phyloP scores from a whole-genome alignment of 2,113 vertebrate species.

The Laticauda laticaudata region DNA sequence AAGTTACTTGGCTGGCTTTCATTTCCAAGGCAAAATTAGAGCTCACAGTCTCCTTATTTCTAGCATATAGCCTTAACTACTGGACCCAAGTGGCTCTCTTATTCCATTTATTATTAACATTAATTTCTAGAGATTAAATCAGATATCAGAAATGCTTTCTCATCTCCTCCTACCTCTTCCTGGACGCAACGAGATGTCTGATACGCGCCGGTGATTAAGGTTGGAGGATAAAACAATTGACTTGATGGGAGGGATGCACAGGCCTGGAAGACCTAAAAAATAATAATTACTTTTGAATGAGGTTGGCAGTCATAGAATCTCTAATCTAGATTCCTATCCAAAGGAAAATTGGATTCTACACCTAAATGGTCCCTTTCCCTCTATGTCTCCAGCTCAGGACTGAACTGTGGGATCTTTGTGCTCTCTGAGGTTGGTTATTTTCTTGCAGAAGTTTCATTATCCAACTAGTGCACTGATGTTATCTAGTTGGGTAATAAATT shows the following conservation, averaged over 20 bases:
- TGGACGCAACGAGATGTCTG: conserved; percentile 75
- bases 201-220: conserved; percentile 76
- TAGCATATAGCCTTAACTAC: background rate
- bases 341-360: background rate
- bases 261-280: conserved; percentile 77
- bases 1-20: background rate
- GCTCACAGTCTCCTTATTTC: background rate
- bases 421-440: background rate
- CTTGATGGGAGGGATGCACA: conserved; percentile 48
- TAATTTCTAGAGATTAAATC: background rate
- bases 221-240: conserved; percentile 76
- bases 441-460: background rate
- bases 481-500: background rate
- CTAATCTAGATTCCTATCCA: background rate
- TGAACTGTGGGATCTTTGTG: background rate
- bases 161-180: conserved; percentile 54
- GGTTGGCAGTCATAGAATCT: background rate
- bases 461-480: background rate
- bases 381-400: background rate
- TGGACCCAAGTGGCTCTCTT: background rate
- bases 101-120: background rate
- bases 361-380: background rate
- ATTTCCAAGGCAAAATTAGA: background rate
- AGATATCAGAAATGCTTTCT: background rate
- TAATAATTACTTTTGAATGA: background rate